Percentiles rank a stretch among this genome's conserved stretches.
Evolutionary conservation across 2,888 invertebrate species (phyloP).

Genomic region (Phyto melanocephala): DNA sequence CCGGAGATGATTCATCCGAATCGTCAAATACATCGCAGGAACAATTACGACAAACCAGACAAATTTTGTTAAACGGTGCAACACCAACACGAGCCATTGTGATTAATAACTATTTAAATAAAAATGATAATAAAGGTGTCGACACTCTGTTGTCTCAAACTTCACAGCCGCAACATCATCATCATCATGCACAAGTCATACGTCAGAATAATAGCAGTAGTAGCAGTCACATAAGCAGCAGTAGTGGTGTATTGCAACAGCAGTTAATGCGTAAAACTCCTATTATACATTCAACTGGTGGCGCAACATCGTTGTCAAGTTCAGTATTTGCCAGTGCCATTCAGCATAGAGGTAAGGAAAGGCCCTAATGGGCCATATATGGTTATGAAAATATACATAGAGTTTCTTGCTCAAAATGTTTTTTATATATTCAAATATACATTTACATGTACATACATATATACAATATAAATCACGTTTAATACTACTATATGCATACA

Average conservation of each 20-base stretch:
- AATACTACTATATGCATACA: too few species aligned
- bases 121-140: slow-evolving; percentile 71
- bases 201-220: slow-evolving; percentile 64
- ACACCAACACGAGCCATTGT: slow-evolving; percentile 75
- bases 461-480: too few species aligned
- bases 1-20: slow-evolving; percentile 76
- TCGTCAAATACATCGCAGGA: slow-evolving; percentile 74
- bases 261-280: slow-evolving; percentile 75
- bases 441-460: too few species aligned
- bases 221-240: slow-evolving; percentile 43
- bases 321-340: slow-evolving; percentile 73
- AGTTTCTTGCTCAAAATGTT: too few species aligned
- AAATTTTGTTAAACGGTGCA: slow-evolving; percentile 68
- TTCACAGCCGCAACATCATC: slow-evolving; percentile 63
- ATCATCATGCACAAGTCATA: slow-evolving; percentile 69
- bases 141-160: slow-evolving; percentile 56
- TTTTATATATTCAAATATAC: too few species aligned
- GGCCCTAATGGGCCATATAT: too few species aligned
- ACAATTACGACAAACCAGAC: slow-evolving; percentile 68
- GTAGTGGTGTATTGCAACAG: slow-evolving; percentile 69
- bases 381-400: too few species aligned
- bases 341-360: slow-evolving; percentile 73
- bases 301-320: slow-evolving; percentile 68
- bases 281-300: slow-evolving; percentile 74
- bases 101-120: slow-evolving; percentile 77